Conservation (phyloP, 2,113 vertebrate genomes). For the Chelonoidis abingdonii region DNA sequence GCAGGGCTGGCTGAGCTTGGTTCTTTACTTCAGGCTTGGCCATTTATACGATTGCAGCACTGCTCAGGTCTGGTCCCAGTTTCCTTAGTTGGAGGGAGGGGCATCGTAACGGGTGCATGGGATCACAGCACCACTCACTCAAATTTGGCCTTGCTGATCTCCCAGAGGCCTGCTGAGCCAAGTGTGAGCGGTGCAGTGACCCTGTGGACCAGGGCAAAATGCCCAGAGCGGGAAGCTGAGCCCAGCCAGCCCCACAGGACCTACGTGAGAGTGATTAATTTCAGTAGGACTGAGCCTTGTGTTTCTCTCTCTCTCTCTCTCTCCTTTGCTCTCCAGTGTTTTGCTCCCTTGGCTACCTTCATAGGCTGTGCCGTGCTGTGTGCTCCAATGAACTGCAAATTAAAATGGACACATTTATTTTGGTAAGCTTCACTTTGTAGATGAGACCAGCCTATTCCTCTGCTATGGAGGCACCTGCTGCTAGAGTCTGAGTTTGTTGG, state of each 20-base stretch:
- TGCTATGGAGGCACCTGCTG: not conserved
- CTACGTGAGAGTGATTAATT: not conserved
- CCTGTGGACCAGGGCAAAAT: not conserved
- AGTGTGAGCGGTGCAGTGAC: not conserved
- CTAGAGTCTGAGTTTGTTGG: not conserved
- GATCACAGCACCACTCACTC: not conserved
- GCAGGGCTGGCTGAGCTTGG: not conserved
- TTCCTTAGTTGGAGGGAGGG: not conserved
- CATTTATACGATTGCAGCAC: not conserved
- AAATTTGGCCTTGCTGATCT: not conserved
- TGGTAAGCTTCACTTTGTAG: not conserved
- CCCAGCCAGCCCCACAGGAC: not conserved
- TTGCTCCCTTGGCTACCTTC: not conserved
- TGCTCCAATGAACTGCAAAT: not conserved
- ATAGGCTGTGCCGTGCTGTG: not conserved
- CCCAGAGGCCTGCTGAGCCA: not conserved
- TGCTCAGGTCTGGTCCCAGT: not conserved
- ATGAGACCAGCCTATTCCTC: not conserved
- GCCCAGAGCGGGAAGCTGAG: not conserved
- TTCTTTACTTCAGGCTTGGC: not conserved
- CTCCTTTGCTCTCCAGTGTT: not conserved
- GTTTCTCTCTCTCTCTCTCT: not conserved
- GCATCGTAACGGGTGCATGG: too few species aligned
- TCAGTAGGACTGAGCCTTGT: not conserved
- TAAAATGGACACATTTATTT: not conserved